Evolutionary conservation across 2,888 invertebrate genomes (phyloP).

Genomic region (Fragum fragum): DNA sequence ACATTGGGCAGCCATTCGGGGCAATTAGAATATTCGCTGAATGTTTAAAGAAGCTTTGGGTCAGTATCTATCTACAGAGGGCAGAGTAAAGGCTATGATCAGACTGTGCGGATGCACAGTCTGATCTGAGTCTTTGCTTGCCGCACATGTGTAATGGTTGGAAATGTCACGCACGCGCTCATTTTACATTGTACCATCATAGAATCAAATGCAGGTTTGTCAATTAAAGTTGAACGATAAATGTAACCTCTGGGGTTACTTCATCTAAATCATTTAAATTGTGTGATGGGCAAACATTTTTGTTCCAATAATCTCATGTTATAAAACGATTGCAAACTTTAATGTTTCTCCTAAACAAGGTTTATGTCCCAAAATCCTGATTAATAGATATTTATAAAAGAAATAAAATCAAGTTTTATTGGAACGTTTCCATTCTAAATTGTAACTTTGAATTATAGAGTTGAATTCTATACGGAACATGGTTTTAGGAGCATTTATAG

Average conservation of each 20-base stretch:
- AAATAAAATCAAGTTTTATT: neutral
- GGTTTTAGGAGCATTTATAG: neutral
- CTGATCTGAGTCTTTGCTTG: too few relatives aligned
- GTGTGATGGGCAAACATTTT: neutral
- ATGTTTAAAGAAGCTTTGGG: too few relatives aligned
- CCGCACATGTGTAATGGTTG: too few relatives aligned
- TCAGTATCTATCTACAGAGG: too few relatives aligned
- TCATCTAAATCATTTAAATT: neutral
- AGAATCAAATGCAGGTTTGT: too few relatives aligned
- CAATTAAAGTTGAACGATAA: neutral
- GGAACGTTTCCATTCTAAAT: neutral
- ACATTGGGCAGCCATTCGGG: too few relatives aligned
- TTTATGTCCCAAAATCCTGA: constrained; percentile 3
- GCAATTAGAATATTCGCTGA: too few relatives aligned
- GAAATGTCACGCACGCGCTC: too few relatives aligned
- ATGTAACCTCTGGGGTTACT: neutral
- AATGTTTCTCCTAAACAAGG: neutral
- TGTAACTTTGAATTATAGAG: neutral
- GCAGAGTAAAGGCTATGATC: too few relatives aligned
- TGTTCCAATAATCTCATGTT: neutral
- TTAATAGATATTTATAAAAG: constrained; percentile 3
- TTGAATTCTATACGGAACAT: neutral
- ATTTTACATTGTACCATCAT: too few relatives aligned
- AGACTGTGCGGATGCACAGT: too few relatives aligned
- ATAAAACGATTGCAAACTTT: neutral